Conservation (phyloP, 2,888 invertebrate genomes). For the Andrena hattorfiana region DNA sequence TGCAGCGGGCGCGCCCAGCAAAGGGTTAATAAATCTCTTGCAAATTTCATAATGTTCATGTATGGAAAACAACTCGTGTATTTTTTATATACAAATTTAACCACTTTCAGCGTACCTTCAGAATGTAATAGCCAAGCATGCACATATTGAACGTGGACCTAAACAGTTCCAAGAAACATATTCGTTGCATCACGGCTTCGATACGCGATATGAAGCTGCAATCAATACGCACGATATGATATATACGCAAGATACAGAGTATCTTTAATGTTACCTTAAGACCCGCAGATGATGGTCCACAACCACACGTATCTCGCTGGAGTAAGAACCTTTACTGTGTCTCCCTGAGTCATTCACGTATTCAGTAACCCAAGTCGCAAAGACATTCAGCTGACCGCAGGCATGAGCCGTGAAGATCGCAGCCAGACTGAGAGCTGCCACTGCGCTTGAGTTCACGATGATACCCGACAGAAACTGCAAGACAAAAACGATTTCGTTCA, state of each 20-base stretch:
- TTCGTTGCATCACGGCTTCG: constrained; percentile 73
- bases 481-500: constrained; percentile 63
- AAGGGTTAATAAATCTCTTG: too few species aligned
- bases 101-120: constrained; percentile 50
- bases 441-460: constrained; percentile 55
- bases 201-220: constrained; percentile 72
- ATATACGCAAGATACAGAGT: too few species aligned
- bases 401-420: constrained; percentile 70
- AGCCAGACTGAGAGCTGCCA: constrained; percentile 59
- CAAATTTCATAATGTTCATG: too few species aligned
- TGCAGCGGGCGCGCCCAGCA: too few species aligned
- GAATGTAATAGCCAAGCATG: constrained; percentile 57
- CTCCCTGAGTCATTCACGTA: constrained; percentile 33
- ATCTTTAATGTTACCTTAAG: constrained; percentile 42
- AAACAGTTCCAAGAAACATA: constrained; percentile 79
- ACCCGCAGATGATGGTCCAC: constrained; percentile 65
- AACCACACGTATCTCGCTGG: constrained; percentile 40
- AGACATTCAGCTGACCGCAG: constrained; percentile 68
- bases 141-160: constrained; percentile 75
- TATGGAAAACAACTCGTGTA: too few species aligned
- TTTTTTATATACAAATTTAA: too few species aligned
- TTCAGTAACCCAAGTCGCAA: constrained; percentile 57
- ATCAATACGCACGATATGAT: not conserved
- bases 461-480: constrained; percentile 60
- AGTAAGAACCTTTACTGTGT: not conserved